Evolutionary conservation across 2,888 invertebrate species (phyloP), one percentile per base, ranked within the genome.

Genomic region (Nephrotoma guestfalica): DNA sequence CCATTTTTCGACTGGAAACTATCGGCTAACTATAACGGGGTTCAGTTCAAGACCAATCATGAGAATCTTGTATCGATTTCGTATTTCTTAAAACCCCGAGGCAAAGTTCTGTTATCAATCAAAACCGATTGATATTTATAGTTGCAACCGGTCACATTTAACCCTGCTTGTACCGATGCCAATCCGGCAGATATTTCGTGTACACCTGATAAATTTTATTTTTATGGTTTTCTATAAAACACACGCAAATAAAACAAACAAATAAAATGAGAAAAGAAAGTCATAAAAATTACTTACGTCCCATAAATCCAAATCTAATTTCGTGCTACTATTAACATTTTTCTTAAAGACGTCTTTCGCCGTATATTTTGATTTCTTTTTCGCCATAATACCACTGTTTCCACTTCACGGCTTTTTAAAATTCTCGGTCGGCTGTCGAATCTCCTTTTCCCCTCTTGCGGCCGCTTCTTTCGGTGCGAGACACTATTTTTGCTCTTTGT

Each of bases 301-400:
- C 91, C 91, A 91, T 83, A 90, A 88, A 88, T 91, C 90, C 86
- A 91, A 89, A 88, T 91, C 91, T 88, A 91, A 87, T 83, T 88
- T 88, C n/a, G 90, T 90, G 87, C 90, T 90, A 30, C 90, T 90
- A 87, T 89, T 90, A 86, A 90, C 90, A 88, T 90, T 90, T 6
- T 89, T 87, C 88, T 90, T 90, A 86, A 84, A 84, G 41, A n/a
- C 84, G 6, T 84, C 84, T 41, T 89, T 88, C 89, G 90, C 88
- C 87, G 89, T 89, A 87, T 89, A 88, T 88, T 89, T 89, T 41
- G 87, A 87, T 86, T 87, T 87, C 47, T 86, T 87, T 86, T 87
- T 87, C 30, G 87, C 86, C 88, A 88, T 88, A 57, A 83, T 86
- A 51, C 40, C n/a, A 84, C 45, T 51, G n/a, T n/a, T 85, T 57